A percentile compares a stretch with the other conserved stretches of the same genome.
Conservation (phyloP, 2,113 vertebrate genomes). For the Monopterus albus region DNA sequence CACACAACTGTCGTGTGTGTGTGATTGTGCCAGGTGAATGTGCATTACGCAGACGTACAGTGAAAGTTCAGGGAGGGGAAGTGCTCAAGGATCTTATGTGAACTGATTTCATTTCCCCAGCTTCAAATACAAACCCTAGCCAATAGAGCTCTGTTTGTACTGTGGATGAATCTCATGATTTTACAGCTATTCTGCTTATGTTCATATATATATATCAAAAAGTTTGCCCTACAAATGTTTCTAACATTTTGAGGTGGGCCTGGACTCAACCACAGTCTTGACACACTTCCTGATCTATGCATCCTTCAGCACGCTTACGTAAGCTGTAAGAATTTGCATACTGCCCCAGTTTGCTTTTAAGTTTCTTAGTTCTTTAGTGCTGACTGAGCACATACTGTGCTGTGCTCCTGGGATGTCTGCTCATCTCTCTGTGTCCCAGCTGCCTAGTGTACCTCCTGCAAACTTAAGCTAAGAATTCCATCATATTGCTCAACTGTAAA, state of each 20-base stretch:
- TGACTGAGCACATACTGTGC: neutral
- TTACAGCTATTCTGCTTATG: neutral
- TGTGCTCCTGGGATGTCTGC: neutral
- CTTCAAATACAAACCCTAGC: neutral
- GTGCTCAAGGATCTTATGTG: neutral
- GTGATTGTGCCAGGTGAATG: neutral
- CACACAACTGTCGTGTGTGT: neutral
- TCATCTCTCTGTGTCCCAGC: neutral
- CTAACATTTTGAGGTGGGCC: neutral
- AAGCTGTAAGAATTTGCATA: constrained; percentile 4
- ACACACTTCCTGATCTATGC: constrained; percentile 35
- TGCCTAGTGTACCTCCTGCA: constrained; percentile 20
- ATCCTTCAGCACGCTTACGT: neutral
- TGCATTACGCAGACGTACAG: neutral
- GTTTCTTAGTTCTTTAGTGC: neutral
- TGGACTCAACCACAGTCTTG: constrained; percentile 1
- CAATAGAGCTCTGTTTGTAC: constrained; percentile 25
- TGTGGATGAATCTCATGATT: constrained; percentile 9
- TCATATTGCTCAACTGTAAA: constrained; percentile 20
- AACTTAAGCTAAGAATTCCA: constrained; percentile 39
- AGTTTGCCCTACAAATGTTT: neutral
- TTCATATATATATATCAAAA: neutral
- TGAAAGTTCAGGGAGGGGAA: neutral
- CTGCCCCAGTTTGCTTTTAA: too few relatives aligned
- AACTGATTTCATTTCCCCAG: neutral